Conservation (phyloP, 2,797 vertebrate genomes). For the Masticophis lateralis region DNA sequence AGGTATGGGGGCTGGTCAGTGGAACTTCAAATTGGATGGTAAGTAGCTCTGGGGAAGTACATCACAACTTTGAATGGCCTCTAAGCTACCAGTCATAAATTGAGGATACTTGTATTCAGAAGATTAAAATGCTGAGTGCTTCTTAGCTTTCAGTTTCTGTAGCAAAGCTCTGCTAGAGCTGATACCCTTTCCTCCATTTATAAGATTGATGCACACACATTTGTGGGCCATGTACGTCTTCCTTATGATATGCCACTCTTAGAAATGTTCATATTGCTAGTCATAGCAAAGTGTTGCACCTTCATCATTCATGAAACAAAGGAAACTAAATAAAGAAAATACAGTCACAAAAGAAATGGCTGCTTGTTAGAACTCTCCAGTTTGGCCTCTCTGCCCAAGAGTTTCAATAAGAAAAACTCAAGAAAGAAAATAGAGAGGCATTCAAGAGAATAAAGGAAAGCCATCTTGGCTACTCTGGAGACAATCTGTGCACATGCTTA, state of each 20-base stretch:
- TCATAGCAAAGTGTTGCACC: background rate
- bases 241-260: background rate
- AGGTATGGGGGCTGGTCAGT: background rate
- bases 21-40: background rate
- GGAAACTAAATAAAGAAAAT: background rate
- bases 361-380: background rate
- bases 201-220: background rate
- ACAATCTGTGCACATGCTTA: background rate
- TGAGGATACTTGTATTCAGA: background rate
- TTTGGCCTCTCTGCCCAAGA: background rate
- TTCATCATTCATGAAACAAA: background rate
- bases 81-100: background rate
- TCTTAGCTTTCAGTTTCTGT: background rate
- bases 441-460: background rate
- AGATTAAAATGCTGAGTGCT: background rate
- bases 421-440: background rate
- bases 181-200: background rate
- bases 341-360: background rate
- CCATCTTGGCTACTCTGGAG: background rate
- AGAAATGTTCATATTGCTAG: background rate
- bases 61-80: background rate
- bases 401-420: background rate
- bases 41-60: background rate
- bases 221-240: too few species aligned
- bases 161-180: background rate